Percentiles rank a stretch among this genome's conserved stretches.
Conservation (phyloP, 2,113 vertebrate genomes). For the Ciconia maguari region DNA sequence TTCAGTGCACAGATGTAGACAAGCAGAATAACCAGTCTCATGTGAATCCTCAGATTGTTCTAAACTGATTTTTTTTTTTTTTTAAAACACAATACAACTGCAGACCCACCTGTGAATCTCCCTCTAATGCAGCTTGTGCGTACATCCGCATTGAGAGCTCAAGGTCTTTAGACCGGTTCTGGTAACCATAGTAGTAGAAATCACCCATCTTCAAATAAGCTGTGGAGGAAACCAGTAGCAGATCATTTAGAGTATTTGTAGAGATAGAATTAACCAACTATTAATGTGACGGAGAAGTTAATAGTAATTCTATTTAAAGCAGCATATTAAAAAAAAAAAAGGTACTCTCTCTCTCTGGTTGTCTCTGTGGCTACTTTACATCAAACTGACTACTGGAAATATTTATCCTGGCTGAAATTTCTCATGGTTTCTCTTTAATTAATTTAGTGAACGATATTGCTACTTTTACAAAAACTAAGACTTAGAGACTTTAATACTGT, state of each 20-base stretch:
- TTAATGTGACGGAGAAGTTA: not conserved
- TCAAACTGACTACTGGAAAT: not conserved
- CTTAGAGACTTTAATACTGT: not conserved
- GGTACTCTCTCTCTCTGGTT: not conserved
- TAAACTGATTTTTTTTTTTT: not conserved
- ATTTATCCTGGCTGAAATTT: not conserved
- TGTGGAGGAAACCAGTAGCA: slow-evolving; percentile 42
- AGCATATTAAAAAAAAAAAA: not conserved
- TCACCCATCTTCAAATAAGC: slow-evolving; percentile 94
- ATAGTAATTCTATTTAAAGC: not conserved
- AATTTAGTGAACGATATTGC: not conserved
- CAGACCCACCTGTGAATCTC: slow-evolving; percentile 85
- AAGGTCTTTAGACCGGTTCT: slow-evolving; percentile 72
- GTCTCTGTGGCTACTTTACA: not conserved
- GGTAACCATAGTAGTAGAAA: slow-evolving; percentile 82
- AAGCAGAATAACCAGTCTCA: not conserved
- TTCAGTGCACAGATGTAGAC: not conserved
- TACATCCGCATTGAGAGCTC: slow-evolving; percentile 84
- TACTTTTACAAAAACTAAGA: not conserved
- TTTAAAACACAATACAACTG: not conserved
- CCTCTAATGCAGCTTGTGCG: slow-evolving; percentile 82
- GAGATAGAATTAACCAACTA: not conserved
- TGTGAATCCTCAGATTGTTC: not conserved
- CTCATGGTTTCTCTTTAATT: not conserved
- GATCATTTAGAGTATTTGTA: not conserved